Evolutionary conservation across 2,113 vertebrate genomes (phyloP), one percentile per base, ranked within the genome.

Genomic region (Cyprinodon brontotheroides): DNA sequence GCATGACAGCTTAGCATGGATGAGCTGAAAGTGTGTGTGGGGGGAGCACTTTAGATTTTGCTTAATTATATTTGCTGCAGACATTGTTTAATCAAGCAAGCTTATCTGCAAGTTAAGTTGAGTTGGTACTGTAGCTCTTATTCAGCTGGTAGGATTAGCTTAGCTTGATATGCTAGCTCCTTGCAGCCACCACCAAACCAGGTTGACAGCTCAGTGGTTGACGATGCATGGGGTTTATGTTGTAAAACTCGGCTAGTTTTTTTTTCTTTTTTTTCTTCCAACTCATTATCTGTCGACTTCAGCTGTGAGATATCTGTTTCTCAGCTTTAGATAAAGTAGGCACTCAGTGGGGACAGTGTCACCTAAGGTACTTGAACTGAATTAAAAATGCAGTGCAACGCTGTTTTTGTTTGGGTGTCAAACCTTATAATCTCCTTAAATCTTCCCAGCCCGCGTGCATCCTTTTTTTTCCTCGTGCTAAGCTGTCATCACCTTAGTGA

Each of bases 121-220:
- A 53, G 53, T 39, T 60, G 1, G 14, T 63, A 62, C 10, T 68
- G 14, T 48, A 37, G 13, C 7, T 14, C 8, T 17, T 22, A 72
- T 41, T 7, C 61, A 20, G 72, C 20, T 40, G 4, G 5, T 38
- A 75, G 53, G 68, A 45, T 79, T 86, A 79, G 86, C 83, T 65
- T 90, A 89, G 80, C 87, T 45, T 9, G 22, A 65, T 65, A 65
- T 66, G 86, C 81, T 89, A 83, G 82, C 88, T 77, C 48, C 68
- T 72, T 69, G 50, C 43, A 77, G 63, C 80, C 70, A 72, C 83
- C 74, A 86, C 63, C 81, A 43, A 77, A 65, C 70, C 71, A 65
- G 82, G 75, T 89, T 87, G 80, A 79, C 78, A 80, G 74, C 62
- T 79, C 63, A 70, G 65, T 74, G 72, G 63, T 40, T 71, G 72